Evolutionary conservation across 2,888 invertebrate species (phyloP).

Genomic region (Isoperla grammatica): DNA sequence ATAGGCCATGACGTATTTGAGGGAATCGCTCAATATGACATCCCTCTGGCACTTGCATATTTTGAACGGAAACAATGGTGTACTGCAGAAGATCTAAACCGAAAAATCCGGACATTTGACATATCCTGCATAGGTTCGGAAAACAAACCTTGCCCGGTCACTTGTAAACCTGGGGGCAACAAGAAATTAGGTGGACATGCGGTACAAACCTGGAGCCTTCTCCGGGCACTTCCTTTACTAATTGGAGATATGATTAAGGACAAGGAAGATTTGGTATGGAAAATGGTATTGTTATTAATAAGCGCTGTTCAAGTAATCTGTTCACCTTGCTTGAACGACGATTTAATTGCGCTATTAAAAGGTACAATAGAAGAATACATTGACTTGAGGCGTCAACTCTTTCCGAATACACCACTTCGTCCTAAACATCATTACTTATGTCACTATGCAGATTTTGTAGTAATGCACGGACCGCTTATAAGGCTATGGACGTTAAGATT

Average conservation of each 20-base stretch:
- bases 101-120: too few relatives aligned
- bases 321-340: not conserved
- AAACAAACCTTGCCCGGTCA: not conserved
- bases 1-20: conserved; percentile 21
- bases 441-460: too few relatives aligned
- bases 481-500: not conserved
- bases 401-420: not conserved
- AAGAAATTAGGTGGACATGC: conserved; percentile 9
- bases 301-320: not conserved
- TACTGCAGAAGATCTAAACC: not conserved
- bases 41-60: too few relatives aligned
- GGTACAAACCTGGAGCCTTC: conserved; percentile 4
- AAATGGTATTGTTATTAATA: not conserved
- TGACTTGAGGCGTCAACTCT: not conserved
- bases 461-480: not conserved
- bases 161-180: too few relatives aligned
- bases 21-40: too few relatives aligned
- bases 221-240: not conserved
- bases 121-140: too few relatives aligned
- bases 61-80: too few relatives aligned
- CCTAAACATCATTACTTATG: too few relatives aligned
- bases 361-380: not conserved
- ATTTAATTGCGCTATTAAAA: not conserved
- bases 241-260: not conserved
- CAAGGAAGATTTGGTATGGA: not conserved